Base-by-base conservation (phyloP, 2,888 invertebrate genomes). In the Chelonus formosanus region DNA sequence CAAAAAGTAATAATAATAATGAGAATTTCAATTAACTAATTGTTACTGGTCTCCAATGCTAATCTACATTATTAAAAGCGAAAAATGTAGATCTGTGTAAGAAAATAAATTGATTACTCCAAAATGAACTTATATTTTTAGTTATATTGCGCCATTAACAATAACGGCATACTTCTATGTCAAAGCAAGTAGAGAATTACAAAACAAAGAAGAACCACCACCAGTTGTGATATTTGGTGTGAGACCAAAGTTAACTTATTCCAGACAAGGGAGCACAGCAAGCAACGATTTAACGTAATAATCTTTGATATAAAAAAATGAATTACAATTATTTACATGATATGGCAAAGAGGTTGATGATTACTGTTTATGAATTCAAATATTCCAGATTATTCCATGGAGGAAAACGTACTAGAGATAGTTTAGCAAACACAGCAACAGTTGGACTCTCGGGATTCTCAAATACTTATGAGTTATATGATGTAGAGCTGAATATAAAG, bases 151-250 rank as follows among this genome's bases (percentile, higher is more conserved):
- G 62, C 90, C 90, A 1, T 76, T 90, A 64, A 85, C 88, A 3
- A 84, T 90, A 56, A 87, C 90, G 66, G 88, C 89, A 3, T 91
- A 90, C 78, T 83, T 91, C 36, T 90, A 89, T 76, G 88, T 91
- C 54, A 86, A 89, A 75, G 87, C 90, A 56, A 89, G 90, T 0
- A 86, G 89, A 50, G 90, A 91, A 77, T 78, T 91, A 44, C 86
- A 88, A 53, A 84, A 84, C 4, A 87, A 86, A 31, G 87, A 88
- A 67, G 86, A 85, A 10, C 86, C 88, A 5, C 80, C 87, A 58
- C 85, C 88, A 3, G 85, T 89, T 7, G 87, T 88, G 80, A 86
- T 88, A 83, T 88, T 86, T 74, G 88, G 89, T 72, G 85, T 87
- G 56, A 82, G 87, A 32, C 80, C 81, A 4, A 84, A 84, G 68